Conservation (phyloP, 2,888 invertebrate genomes). For the Mayetiola destructor region DNA sequence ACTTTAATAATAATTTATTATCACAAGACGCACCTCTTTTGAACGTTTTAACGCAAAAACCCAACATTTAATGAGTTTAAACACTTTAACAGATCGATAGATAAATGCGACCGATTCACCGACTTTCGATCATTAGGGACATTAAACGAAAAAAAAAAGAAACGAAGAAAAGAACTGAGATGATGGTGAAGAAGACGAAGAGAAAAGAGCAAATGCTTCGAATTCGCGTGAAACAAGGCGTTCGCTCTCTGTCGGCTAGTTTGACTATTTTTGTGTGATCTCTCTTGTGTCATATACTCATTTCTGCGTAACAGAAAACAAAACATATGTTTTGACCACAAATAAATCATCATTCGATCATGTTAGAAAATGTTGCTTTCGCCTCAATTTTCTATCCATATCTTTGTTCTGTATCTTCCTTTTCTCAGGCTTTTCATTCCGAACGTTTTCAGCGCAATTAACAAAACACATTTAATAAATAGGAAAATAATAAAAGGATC, state of each 20-base stretch:
- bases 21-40: neutral
- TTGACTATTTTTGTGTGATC: conserved; percentile 5
- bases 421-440: neutral
- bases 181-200: neutral
- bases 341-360: conserved; percentile 15
- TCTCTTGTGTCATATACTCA: neutral
- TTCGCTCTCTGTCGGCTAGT: neutral
- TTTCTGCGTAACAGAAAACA: neutral
- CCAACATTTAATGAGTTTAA: neutral
- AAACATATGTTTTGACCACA: conserved; percentile 15
- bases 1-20: neutral
- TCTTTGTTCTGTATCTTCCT: neutral
- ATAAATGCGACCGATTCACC: too few species aligned
- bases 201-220: neutral
- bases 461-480: too few species aligned
- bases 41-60: neutral
- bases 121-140: neutral
- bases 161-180: neutral
- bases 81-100: too few species aligned
- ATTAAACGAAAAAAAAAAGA: neutral
- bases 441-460: too few species aligned
- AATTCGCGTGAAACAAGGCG: neutral
- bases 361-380: conserved; percentile 11
- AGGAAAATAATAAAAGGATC: too few species aligned
- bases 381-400: neutral